A percentile compares a stretch with the other conserved stretches of the same genome.
phyloP scores from a whole-genome alignment of 1,140 invertebrate genomes.

The Tetramorium alpestre region DNA sequence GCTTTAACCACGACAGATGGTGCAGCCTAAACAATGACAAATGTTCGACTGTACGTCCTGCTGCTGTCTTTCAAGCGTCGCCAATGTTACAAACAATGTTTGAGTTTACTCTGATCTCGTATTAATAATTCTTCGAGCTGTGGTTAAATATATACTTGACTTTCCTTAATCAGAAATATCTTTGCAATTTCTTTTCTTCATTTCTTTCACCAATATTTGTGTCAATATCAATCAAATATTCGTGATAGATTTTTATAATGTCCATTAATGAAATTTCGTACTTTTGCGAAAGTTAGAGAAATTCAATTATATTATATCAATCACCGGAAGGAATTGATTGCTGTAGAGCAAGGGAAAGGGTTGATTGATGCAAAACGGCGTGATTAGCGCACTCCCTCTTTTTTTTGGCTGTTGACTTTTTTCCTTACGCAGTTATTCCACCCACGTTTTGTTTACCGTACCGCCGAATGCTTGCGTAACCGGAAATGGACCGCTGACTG shows the following conservation, averaged over 20 bases:
- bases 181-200: too few relatives aligned
- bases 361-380: constrained; percentile 18
- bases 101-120: not conserved
- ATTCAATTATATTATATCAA: not conserved
- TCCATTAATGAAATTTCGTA: not conserved
- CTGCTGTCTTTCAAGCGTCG: constrained; percentile 27
- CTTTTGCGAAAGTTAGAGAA: not conserved
- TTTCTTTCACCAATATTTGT: too few relatives aligned
- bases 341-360: not conserved
- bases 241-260: too few relatives aligned
- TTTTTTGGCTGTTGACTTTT: constrained; percentile 13
- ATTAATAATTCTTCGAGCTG: not conserved
- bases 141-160: not conserved
- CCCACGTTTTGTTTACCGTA: constrained; percentile 63
- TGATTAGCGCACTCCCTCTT: not conserved
- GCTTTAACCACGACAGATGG: constrained; percentile 40
- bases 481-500: constrained; percentile 31
- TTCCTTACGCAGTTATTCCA: constrained; percentile 42
- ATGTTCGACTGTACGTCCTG: constrained; percentile 17
- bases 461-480: constrained; percentile 40
- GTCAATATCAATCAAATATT: too few relatives aligned
- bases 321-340: not conserved
- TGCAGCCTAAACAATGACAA: constrained; percentile 55
- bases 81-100: constrained; percentile 3
- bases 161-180: not conserved